These are phyloP conservation scores for Lutraria lutraria DNA, from an alignment of 2,888 invertebrate species.

Conservation along the genomic window DNA sequence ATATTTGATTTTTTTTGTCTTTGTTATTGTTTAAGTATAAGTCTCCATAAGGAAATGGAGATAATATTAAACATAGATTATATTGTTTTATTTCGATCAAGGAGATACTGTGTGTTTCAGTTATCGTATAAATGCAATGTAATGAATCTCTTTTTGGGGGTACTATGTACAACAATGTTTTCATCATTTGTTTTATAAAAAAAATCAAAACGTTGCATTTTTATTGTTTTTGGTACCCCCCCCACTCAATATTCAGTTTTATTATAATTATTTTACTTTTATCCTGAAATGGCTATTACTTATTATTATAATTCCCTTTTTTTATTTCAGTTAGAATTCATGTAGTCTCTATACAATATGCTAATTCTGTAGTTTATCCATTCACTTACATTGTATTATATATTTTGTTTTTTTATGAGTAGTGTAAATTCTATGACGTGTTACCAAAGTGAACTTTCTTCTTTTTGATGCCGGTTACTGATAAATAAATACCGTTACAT, in stretches of 20 bases:
- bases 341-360: conserved; percentile 2
- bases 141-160: background rate
- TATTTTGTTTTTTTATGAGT: conserved; percentile 6
- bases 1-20: background rate
- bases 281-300: background rate
- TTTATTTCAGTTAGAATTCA: background rate
- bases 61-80: background rate
- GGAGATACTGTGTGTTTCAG: background rate
- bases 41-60: background rate
- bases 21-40: conserved; percentile 23
- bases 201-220: background rate
- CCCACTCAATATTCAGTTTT: background rate
- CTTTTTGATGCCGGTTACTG: conserved; percentile 30
- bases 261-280: background rate
- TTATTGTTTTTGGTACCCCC: background rate
- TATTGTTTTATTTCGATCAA: background rate
- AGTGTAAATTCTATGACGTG: conserved; percentile 20
- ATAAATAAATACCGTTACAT: conserved; percentile 28
- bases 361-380: background rate
- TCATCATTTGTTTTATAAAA: conserved; percentile 1
- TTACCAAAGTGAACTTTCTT: conserved; percentile 30
- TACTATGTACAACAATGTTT: background rate
- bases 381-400: conserved; percentile 12
- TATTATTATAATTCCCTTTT: background rate
- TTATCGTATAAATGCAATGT: conserved; percentile 8